These are phyloP conservation scores for Oreotrochilus melanogaster DNA, from an alignment of 2,113 vertebrate genomes.

Conservation along the genomic window DNA sequence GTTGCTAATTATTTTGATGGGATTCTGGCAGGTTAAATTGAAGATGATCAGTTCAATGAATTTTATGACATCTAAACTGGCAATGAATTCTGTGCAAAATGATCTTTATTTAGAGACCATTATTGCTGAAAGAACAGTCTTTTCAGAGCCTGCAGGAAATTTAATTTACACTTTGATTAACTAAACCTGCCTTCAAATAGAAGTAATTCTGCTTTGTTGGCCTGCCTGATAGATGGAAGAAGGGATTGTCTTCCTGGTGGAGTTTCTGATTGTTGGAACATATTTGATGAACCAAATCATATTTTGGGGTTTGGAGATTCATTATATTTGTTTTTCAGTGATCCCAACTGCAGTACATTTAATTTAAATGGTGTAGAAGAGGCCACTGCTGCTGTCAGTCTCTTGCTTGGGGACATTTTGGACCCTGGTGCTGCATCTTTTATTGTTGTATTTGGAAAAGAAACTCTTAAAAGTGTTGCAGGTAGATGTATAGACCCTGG, in stretches of 20 bases:
- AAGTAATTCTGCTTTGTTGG: neutral
- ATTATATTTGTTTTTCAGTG: neutral
- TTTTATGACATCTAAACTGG: neutral
- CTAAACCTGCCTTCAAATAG: neutral
- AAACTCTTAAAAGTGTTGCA: neutral
- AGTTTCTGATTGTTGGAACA: neutral
- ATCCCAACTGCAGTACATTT: neutral
- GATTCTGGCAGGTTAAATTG: neutral
- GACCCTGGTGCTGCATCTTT: neutral
- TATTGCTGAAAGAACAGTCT: neutral
- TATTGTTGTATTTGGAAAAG: neutral
- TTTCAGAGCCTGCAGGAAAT: neutral
- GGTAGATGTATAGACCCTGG: accelerated
- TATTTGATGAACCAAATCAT: neutral
- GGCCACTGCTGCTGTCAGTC: no score
- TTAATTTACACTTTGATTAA: neutral
- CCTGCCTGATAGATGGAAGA: neutral
- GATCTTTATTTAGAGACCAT: neutral
- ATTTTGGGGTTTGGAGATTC: neutral
- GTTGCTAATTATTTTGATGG: neutral
- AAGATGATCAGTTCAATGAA: neutral
- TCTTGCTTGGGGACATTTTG: neutral
- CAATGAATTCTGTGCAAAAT: neutral
- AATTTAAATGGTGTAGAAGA: neutral
- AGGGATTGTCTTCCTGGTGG: neutral